Conservation (phyloP, 1,140 invertebrate species). For the Drosophila rhopaloa region DNA sequence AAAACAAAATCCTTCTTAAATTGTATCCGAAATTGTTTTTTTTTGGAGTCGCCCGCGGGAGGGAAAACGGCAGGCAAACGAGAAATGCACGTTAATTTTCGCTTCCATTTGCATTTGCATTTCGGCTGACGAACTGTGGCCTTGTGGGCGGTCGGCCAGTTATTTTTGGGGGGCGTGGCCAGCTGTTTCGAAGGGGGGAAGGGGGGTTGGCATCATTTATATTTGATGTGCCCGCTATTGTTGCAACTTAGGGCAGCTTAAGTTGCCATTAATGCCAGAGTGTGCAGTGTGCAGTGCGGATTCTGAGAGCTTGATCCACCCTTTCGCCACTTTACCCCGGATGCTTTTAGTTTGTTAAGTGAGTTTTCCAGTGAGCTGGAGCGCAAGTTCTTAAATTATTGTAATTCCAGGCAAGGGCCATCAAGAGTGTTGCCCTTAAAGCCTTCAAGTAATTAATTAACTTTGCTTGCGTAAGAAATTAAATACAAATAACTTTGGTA, state of each 20-base stretch:
- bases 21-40: constrained; percentile 41
- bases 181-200: not conserved
- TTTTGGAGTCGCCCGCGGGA: constrained; percentile 15
- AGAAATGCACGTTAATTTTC: constrained; percentile 55
- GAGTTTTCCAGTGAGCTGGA: constrained; percentile 55
- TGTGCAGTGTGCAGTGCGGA: constrained; percentile 9
- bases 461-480: constrained; percentile 75
- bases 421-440: constrained; percentile 26
- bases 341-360: constrained; percentile 29
- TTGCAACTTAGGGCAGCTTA: constrained; percentile 65
- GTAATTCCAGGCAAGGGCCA: constrained; percentile 51
- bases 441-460: constrained; percentile 75
- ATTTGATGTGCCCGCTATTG: constrained; percentile 55
- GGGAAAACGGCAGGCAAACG: constrained; percentile 11
- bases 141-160: constrained; percentile 10
- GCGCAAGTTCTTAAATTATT: constrained; percentile 74
- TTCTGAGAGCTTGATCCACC: constrained; percentile 14
- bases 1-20: constrained; percentile 39
- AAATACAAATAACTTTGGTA: constrained; percentile 79
- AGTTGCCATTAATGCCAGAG: constrained; percentile 67
- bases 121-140: constrained; percentile 41
- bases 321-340: not conserved
- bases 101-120: constrained; percentile 66
- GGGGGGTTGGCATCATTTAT: constrained; percentile 54
- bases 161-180: constrained; percentile 12